Evolutionary conservation across 2,797 vertebrate species (phyloP).

Genomic region (Protosalanx chinensis): DNA sequence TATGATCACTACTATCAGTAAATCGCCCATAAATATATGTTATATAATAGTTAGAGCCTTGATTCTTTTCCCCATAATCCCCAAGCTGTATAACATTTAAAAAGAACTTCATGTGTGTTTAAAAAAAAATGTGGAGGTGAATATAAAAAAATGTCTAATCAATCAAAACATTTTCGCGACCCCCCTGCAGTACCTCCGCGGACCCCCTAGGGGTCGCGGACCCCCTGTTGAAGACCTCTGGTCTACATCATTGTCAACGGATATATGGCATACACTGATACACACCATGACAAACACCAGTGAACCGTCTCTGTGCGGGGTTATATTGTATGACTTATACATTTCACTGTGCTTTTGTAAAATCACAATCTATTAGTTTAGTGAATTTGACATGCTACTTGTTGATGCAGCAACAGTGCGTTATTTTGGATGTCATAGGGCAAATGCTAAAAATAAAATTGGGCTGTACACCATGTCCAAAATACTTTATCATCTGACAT

Average conservation of each 20-base stretch:
- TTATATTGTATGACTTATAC: neutral
- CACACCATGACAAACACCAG: neutral
- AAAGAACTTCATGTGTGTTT: no score
- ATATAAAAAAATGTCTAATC: no score
- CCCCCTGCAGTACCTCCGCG: no score
- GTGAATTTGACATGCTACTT: neutral
- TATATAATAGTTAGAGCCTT: no score
- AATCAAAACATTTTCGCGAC: no score
- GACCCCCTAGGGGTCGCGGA: no score
- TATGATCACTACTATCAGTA: no score
- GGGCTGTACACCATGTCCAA: neutral
- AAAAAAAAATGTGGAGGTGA: no score
- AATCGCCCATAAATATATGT: no score
- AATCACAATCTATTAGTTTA: neutral
- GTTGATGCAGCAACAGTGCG: neutral
- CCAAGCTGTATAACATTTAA: no score
- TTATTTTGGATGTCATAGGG: neutral
- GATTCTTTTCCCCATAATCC: no score
- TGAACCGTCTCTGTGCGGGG: neutral
- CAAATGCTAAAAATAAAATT: slow-evolving; percentile 1
- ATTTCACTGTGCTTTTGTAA: neutral
- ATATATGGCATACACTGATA: neutral
- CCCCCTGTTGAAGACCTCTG: no score
- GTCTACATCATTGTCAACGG: neutral
- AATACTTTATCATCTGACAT: neutral